phyloP scores from a whole-genome alignment of 2,888 invertebrate species.

The Gandaritis pyraliata region DNA sequence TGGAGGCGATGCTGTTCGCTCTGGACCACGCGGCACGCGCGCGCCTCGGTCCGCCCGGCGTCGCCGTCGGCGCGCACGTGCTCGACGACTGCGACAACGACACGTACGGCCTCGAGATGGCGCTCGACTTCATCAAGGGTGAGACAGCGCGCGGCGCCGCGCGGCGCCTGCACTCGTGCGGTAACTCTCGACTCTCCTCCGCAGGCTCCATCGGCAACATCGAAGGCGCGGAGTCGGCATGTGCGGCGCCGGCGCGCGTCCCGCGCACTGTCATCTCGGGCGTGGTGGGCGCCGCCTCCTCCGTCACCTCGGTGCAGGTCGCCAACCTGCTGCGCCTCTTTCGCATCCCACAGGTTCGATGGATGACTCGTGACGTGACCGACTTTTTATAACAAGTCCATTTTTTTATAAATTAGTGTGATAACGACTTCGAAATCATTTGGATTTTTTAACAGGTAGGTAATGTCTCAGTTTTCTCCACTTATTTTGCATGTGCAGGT shows the following conservation, averaged over 20 bases:
- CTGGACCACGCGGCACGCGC: constrained; percentile 89
- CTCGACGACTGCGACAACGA: constrained; percentile 97
- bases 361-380: background rate
- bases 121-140: constrained; percentile 91
- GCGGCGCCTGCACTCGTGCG: background rate
- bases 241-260: constrained; percentile 87
- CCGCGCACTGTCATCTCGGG: constrained; percentile 86
- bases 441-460: too few species aligned
- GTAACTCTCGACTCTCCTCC: background rate
- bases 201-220: constrained; percentile 97
- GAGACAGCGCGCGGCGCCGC: background rate
- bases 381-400: background rate
- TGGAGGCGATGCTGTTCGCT: constrained; percentile 95
- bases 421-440: too few species aligned
- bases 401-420: too few species aligned
- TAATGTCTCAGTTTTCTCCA: background rate
- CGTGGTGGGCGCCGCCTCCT: constrained; percentile 86
- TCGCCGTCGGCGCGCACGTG: constrained; percentile 92
- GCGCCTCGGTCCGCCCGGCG: constrained; percentile 86
- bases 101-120: constrained; percentile 96
- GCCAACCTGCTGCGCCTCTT: constrained; percentile 93
- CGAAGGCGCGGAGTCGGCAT: constrained; percentile 94
- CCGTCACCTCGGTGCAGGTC: constrained; percentile 98
- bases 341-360: constrained; percentile 90
- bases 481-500: constrained; percentile 85